phyloP scores from a whole-genome alignment of 2,113 vertebrate genomes.

The Microtus richardsoni region DNA sequence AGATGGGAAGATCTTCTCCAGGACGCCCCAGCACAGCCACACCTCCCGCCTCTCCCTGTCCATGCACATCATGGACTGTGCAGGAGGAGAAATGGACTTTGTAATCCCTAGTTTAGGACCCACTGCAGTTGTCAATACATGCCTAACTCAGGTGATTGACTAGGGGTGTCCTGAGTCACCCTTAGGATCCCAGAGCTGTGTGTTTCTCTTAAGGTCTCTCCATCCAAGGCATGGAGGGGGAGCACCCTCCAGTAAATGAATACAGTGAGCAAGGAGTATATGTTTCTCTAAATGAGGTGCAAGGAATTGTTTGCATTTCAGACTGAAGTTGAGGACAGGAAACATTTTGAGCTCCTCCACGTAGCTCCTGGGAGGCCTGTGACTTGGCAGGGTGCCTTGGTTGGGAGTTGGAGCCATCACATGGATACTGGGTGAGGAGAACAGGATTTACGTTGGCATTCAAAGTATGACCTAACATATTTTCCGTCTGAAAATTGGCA shows the following conservation, averaged over 20 bases:
- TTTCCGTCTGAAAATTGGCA: slow-evolving; percentile 60
- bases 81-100: slow-evolving; percentile 1
- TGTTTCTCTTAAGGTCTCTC: slow-evolving; percentile 56
- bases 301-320: slow-evolving; percentile 53
- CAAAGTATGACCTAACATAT: neutral
- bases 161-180: slow-evolving; percentile 63
- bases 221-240: neutral
- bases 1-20: neutral
- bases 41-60: neutral
- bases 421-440: neutral
- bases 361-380: fast-evolving
- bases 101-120: slow-evolving; percentile 70
- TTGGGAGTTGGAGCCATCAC: slow-evolving; percentile 19
- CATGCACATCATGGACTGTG: slow-evolving; percentile 32
- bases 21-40: slow-evolving; percentile 24
- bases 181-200: slow-evolving; percentile 56
- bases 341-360: neutral
- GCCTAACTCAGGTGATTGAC: slow-evolving; percentile 65
- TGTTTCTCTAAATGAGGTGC: neutral
- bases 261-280: neutral
- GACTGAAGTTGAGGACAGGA: slow-evolving; percentile 20
- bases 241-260: neutral
- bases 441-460: neutral
- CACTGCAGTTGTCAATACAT: slow-evolving; percentile 49
- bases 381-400: neutral